A percentile compares a stretch with the other conserved stretches of the same genome.
These are phyloP conservation scores for Dromius quadrimaculatus DNA, from an alignment of 2,888 invertebrate genomes.

Conservation along the genomic window DNA sequence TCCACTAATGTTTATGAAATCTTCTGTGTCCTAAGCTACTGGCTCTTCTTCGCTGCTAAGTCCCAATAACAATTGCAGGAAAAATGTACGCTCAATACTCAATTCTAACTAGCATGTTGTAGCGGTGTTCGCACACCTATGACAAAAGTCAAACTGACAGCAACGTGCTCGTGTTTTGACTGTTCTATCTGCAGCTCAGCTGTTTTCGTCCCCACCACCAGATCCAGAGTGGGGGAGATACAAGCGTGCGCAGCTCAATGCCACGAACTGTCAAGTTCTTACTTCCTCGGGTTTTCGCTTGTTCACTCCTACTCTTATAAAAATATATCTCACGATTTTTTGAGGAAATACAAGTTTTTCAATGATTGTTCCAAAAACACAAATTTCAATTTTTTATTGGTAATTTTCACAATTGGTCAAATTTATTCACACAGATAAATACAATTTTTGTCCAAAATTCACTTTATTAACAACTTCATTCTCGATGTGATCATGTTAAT, in stretches of 20 bases:
- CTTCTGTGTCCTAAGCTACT: conserved; percentile 2
- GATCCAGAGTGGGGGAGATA: conserved; percentile 57
- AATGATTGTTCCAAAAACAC: not conserved
- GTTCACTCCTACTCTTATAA: conserved; percentile 21
- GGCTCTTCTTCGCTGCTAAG: conserved; percentile 30
- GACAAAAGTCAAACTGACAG: conserved; percentile 72
- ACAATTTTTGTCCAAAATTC: too few species aligned
- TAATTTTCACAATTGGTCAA: too few species aligned
- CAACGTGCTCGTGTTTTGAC: conserved; percentile 68
- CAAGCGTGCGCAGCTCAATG: conserved; percentile 59
- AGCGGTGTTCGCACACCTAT: conserved; percentile 62
- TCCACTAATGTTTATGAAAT: conserved; percentile 27
- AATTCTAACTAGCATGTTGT: conserved; percentile 62
- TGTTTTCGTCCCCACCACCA: conserved; percentile 61
- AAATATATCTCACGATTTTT: not conserved
- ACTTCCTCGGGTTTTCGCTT: conserved; percentile 27
- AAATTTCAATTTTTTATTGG: too few species aligned
- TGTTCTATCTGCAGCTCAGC: conserved; percentile 66
- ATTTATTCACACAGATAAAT: too few species aligned
- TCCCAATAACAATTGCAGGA: conserved; percentile 14
- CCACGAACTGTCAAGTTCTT: conserved; percentile 47
- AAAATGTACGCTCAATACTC: conserved; percentile 57
- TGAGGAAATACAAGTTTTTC: conserved; percentile 4
- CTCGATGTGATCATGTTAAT: too few species aligned
- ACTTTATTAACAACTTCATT: too few species aligned